Conservation (phyloP, 1,140 invertebrate species). For the Papilio xuthus region DNA sequence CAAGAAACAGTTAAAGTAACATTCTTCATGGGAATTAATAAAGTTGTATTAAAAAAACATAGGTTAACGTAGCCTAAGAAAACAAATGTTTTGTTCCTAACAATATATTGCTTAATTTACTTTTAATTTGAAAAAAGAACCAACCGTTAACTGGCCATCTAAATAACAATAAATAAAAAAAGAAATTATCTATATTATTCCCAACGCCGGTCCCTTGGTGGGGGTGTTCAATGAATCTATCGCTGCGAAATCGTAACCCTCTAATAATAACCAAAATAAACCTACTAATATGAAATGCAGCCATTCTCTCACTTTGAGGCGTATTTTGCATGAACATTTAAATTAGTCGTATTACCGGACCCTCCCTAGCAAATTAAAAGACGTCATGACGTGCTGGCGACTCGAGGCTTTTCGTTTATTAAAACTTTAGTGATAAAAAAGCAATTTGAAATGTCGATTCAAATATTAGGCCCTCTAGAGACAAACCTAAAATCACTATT, state of each 20-base stretch:
- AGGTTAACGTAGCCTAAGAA: too few relatives aligned
- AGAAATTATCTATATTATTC: slow-evolving; percentile 59
- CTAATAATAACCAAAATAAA: slow-evolving; percentile 63
- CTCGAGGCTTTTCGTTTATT: not conserved
- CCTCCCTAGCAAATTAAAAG: slow-evolving; percentile 38
- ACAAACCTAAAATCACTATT: not conserved
- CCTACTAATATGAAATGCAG: slow-evolving; percentile 59
- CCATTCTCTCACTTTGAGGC: slow-evolving; percentile 36
- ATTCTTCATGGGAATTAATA: not conserved
- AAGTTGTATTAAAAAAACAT: too few relatives aligned
- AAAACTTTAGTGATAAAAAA: not conserved
- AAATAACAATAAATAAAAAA: slow-evolving; percentile 19
- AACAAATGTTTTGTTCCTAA: not conserved
- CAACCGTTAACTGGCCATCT: not conserved
- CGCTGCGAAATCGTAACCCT: slow-evolving; percentile 60
- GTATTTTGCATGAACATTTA: slow-evolving; percentile 54
- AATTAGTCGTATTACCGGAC: slow-evolving; percentile 52
- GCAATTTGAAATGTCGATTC: not conserved
- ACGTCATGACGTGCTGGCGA: not conserved
- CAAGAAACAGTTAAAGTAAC: not conserved
- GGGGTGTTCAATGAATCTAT: slow-evolving; percentile 53
- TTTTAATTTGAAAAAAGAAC: not conserved
- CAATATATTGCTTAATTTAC: not conserved
- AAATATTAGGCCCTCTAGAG: not conserved
- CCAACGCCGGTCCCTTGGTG: slow-evolving; percentile 51